These are phyloP conservation scores for Siphamia tubifer DNA, from an alignment of 2,113 vertebrate genomes.

Conservation along the genomic window DNA sequence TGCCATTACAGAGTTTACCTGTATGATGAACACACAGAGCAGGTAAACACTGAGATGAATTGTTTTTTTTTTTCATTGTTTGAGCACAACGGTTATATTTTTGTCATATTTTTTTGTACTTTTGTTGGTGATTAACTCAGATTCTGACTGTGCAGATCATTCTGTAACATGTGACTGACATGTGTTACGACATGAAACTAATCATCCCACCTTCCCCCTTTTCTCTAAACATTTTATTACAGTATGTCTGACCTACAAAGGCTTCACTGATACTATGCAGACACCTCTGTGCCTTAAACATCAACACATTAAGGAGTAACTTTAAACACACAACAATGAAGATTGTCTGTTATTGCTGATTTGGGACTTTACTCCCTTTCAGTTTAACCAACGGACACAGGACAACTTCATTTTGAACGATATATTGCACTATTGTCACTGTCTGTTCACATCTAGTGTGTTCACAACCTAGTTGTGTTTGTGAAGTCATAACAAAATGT, in stretches of 20 bases:
- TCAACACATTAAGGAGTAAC: slow-evolving; percentile 55
- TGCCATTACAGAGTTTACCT: slow-evolving; percentile 21
- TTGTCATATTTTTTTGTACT: too few species aligned
- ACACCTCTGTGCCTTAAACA: slow-evolving; percentile 53
- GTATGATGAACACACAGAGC: not conserved
- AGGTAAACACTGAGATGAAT: slow-evolving; percentile 14
- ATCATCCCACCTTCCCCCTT: slow-evolving; percentile 48
- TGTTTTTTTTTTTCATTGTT: too few species aligned
- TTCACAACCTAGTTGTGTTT: slow-evolving; percentile 68
- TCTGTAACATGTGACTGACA: not conserved
- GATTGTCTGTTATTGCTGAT: slow-evolving; percentile 84
- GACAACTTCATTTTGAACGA: slow-evolving; percentile 76
- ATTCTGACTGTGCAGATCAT: not conserved
- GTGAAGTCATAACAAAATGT: slow-evolving; percentile 38
- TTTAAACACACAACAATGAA: slow-evolving; percentile 73
- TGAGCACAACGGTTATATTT: too few species aligned
- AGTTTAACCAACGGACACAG: slow-evolving; percentile 74
- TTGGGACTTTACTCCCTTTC: slow-evolving; percentile 59
- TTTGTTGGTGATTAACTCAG: not conserved
- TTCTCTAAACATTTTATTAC: slow-evolving; percentile 23
- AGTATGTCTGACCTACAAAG: slow-evolving; percentile 30
- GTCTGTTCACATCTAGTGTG: slow-evolving; percentile 77
- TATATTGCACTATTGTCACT: slow-evolving; percentile 84
- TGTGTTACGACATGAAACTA: slow-evolving; percentile 41
- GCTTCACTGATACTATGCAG: slow-evolving; percentile 47